Evolutionary conservation across 2,113 vertebrate genomes (phyloP).

Genomic region (Catagonus wagneri): DNA sequence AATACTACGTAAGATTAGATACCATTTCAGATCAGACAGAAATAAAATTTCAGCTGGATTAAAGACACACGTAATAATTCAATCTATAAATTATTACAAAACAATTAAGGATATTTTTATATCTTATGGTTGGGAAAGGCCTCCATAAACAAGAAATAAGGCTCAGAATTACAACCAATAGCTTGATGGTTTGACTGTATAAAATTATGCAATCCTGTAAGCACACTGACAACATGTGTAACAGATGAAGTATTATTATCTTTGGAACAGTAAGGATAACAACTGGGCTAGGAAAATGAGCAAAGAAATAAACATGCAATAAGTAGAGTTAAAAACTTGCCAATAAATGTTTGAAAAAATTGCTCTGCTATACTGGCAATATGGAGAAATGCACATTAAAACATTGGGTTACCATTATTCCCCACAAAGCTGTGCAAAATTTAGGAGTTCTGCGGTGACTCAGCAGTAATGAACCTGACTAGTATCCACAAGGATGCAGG

Average conservation of each 20-base stretch:
- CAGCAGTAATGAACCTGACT: too few species aligned
- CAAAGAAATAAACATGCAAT: constrained; percentile 2
- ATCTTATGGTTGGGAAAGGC: not conserved
- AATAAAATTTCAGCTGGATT: constrained; percentile 4
- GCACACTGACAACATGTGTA: not conserved
- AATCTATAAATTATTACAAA: not conserved
- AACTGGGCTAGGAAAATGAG: not conserved
- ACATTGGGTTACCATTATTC: not conserved
- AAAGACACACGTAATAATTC: not conserved
- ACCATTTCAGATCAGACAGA: constrained; percentile 35
- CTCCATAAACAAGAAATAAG: not conserved
- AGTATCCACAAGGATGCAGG: too few species aligned
- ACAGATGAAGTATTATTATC: not conserved
- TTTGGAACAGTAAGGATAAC: not conserved
- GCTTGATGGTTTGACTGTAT: not conserved
- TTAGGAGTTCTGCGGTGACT: too few species aligned
- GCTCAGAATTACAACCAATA: not conserved
- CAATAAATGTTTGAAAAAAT: not conserved
- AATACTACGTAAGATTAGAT: not conserved
- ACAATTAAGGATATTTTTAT: not conserved
- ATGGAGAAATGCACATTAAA: not conserved
- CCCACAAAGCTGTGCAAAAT: not conserved
- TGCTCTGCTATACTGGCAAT: not conserved
- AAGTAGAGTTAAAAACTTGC: not conserved
- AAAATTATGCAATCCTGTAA: not conserved